A percentile compares a stretch with the other conserved stretches of the same genome.
These are phyloP conservation scores for Rambutsinella grinnellia DNA, from an alignment of 2,888 invertebrate species.

Conservation along the genomic window DNA sequence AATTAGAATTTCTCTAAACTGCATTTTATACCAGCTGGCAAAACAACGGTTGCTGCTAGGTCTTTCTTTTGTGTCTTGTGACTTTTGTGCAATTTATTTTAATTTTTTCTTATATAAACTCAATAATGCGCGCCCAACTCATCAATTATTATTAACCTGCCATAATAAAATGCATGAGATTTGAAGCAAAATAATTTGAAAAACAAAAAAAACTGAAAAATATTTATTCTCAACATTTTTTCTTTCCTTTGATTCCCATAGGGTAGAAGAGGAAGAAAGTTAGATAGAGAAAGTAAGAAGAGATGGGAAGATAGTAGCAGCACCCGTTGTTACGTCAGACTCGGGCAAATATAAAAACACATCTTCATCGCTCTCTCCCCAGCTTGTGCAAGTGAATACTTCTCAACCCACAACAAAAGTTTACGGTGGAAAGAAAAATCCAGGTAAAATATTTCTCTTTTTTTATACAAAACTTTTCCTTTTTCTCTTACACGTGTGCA, in stretches of 20 bases:
- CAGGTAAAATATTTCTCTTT: neutral
- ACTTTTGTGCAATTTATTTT: constrained; percentile 31
- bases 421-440: neutral
- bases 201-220: neutral
- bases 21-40: constrained; percentile 37
- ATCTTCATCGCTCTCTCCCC: too few relatives aligned
- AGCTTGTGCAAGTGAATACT: neutral
- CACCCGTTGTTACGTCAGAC: constrained; percentile 63
- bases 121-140: neutral
- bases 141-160: neutral
- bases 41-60: constrained; percentile 65
- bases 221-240: constrained; percentile 11
- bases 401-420: neutral
- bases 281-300: constrained; percentile 48
- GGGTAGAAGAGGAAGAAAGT: constrained; percentile 41
- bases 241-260: constrained; percentile 14
- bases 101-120: constrained; percentile 2
- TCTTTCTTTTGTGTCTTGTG: constrained; percentile 51
- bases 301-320: constrained; percentile 63
- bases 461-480: neutral
- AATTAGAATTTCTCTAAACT: neutral
- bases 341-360: neutral
- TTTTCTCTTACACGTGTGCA: neutral
- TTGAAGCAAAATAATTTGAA: neutral
- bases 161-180: neutral